Conservation (phyloP, 2,113 vertebrate species). For the Apus apus region DNA sequence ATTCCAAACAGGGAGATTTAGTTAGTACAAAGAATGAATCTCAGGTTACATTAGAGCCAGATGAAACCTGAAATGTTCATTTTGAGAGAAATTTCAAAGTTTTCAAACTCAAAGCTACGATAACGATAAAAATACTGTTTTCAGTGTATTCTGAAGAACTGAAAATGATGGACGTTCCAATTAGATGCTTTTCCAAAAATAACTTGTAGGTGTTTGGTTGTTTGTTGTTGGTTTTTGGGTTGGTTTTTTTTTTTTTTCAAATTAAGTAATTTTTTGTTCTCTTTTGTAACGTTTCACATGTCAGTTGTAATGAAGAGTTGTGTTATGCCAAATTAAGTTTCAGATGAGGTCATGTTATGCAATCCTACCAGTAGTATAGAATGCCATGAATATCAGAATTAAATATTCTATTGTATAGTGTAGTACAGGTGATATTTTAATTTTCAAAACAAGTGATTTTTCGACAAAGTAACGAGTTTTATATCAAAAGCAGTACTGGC, state of each 20-base stretch:
- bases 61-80: background rate
- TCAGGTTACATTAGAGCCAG: background rate
- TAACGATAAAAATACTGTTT: background rate
- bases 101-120: background rate
- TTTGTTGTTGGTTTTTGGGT: too few species aligned
- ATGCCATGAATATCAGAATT: background rate
- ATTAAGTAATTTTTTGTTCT: background rate
- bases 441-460: slow-evolving; percentile 1
- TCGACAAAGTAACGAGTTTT: background rate
- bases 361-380: background rate
- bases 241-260: background rate
- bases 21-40: background rate
- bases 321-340: background rate
- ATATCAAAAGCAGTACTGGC: background rate
- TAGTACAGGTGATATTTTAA: background rate
- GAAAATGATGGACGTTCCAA: background rate
- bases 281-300: background rate
- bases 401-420: slow-evolving; percentile 20
- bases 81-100: background rate
- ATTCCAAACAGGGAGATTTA: slow-evolving; percentile 29
- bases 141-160: background rate
- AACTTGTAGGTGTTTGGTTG: background rate
- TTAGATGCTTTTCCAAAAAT: background rate
- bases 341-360: background rate
- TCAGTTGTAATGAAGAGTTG: background rate